Percentiles rank a stretch among this genome's conserved stretches.
phyloP scores from a whole-genome alignment of 2,888 invertebrate genomes.

The Geotrupes spiniger region DNA sequence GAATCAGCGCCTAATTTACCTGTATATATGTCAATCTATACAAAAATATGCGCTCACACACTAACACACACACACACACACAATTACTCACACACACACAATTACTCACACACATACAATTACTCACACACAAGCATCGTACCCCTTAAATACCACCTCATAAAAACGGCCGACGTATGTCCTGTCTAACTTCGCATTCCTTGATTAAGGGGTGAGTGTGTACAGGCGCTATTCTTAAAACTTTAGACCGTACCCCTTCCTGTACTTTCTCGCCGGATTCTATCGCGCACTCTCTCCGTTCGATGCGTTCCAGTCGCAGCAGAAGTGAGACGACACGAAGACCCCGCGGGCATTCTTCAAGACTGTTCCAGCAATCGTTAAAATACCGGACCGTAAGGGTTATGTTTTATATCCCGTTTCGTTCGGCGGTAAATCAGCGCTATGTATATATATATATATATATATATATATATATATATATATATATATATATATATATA shows the following conservation, averaged over 20 bases:
- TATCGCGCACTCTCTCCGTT: conserved; percentile 13
- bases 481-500: no score
- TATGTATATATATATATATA: no score
- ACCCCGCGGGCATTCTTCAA: conserved; percentile 21
- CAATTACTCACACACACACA: no score
- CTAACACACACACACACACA: no score
- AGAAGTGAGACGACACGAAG: not conserved
- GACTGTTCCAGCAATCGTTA: conserved; percentile 27
- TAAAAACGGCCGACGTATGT: conserved; percentile 27
- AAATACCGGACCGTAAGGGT: conserved; percentile 24
- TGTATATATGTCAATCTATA: no score
- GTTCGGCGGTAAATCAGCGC: conserved; percentile 8
- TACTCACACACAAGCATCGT: no score
- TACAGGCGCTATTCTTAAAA: conserved; percentile 34
- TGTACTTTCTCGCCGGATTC: conserved; percentile 10
- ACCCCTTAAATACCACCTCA: conserved; percentile 24
- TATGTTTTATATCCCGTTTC: conserved; percentile 15
- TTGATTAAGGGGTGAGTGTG: conserved; percentile 36
- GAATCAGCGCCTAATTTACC: no score
- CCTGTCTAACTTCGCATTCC: conserved; percentile 27
- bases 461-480: no score
- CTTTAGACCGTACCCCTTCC: conserved; percentile 29
- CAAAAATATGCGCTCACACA: no score
- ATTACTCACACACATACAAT: no score
- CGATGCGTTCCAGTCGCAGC: conserved; percentile 3